Evolutionary conservation across 2,888 invertebrate species (phyloP).

Genomic region (Blera fallax): DNA sequence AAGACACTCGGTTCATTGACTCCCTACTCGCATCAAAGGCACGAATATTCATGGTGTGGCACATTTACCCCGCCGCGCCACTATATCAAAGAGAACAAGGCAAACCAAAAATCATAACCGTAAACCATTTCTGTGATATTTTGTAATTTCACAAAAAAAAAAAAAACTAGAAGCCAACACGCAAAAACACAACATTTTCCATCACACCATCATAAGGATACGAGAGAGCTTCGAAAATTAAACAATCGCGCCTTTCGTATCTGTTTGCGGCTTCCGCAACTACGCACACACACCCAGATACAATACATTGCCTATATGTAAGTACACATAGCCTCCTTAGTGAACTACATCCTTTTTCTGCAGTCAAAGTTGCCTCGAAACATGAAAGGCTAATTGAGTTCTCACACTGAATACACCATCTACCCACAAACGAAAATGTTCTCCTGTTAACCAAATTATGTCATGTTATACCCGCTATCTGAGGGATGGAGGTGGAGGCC

Average conservation of each 20-base stretch:
- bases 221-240: constrained; percentile 16
- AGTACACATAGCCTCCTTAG: background rate
- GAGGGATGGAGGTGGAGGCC: background rate
- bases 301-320: background rate
- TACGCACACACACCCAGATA: background rate
- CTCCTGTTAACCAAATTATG: constrained; percentile 66
- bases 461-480: constrained; percentile 32
- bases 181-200: background rate
- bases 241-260: constrained; percentile 21
- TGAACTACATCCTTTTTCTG: constrained; percentile 33
- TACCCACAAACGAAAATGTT: constrained; percentile 34
- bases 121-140: constrained; percentile 1
- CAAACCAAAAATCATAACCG: background rate
- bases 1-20: background rate
- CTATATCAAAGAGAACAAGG: background rate
- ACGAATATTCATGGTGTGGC: background rate
- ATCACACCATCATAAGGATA: constrained; percentile 18
- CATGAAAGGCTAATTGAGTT: constrained; percentile 72
- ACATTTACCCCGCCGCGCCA: background rate
- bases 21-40: background rate
- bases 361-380: constrained; percentile 60
- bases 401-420: constrained; percentile 40
- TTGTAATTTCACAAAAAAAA: background rate
- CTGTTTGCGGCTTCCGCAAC: constrained; percentile 5
- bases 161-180: no score